phyloP scores from a whole-genome alignment of 2,797 vertebrate species.

The Arctocebus calabarensis region DNA sequence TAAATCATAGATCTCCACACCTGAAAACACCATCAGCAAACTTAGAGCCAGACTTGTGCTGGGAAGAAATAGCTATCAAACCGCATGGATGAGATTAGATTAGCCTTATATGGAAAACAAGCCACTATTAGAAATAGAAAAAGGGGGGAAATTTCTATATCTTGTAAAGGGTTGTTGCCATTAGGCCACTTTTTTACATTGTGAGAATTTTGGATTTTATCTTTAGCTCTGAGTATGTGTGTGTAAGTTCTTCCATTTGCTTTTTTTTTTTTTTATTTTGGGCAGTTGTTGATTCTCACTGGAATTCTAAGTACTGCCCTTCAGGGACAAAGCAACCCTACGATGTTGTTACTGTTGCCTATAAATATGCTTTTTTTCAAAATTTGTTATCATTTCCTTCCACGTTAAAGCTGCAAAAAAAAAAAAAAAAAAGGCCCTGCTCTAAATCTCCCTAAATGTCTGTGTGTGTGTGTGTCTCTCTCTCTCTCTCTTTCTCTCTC shows the following conservation, averaged over 20 bases:
- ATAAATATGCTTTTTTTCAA: conserved; percentile 15
- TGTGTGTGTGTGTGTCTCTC: too few species aligned
- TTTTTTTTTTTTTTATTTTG: conserved; percentile 29
- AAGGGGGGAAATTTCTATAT: not conserved
- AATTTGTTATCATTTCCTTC: conserved; percentile 37
- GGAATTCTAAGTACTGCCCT: conserved; percentile 43
- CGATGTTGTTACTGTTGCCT: conserved; percentile 24
- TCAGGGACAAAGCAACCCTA: not conserved
- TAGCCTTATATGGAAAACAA: not conserved
- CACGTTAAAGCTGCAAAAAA: not conserved
- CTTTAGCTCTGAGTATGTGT: not conserved
- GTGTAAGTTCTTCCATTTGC: conserved; percentile 1
- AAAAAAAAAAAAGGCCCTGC: not conserved
- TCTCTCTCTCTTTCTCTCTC: too few species aligned
- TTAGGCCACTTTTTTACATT: not conserved
- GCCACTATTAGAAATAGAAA: not conserved
- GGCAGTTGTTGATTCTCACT: conserved; percentile 39
- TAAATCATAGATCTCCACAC: conserved; percentile 29
- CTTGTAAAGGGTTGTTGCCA: conserved; percentile 8
- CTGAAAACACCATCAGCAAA: conserved; percentile 32
- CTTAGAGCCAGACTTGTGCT: not conserved
- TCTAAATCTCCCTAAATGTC: not conserved
- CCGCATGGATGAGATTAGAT: not conserved
- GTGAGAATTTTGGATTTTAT: not conserved
- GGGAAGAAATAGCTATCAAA: conserved; percentile 31